Conservation (phyloP, 2,113 vertebrate genomes). For the Hiodon alosoides region DNA sequence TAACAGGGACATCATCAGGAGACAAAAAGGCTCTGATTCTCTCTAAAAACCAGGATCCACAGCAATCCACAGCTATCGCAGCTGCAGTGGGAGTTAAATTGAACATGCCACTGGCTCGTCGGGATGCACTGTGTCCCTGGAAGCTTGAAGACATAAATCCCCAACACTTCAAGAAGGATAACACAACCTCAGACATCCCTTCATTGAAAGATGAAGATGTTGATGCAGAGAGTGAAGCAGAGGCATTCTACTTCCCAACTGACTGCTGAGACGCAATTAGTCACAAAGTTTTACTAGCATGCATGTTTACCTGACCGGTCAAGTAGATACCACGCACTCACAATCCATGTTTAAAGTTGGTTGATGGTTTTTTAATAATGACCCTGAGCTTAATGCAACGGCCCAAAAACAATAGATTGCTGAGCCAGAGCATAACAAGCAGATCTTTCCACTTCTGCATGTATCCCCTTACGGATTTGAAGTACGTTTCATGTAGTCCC, state of each 20-base stretch:
- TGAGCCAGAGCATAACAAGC: not conserved
- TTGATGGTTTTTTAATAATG: not conserved
- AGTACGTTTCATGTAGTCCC: not conserved
- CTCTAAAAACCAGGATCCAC: conserved; percentile 5
- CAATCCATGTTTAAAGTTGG: not conserved
- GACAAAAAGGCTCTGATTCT: not conserved
- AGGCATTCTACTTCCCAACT: conserved; percentile 61
- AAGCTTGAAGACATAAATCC: conserved; percentile 43
- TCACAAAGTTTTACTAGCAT: not conserved
- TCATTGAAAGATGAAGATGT: conserved; percentile 62
- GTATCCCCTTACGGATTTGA: not conserved
- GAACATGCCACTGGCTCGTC: conserved; percentile 47
- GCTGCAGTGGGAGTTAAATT: conserved; percentile 37
- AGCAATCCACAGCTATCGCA: conserved; percentile 21
- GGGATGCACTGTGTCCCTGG: conserved; percentile 63
- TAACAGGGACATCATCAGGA: not conserved
- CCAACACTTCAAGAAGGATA: conserved; percentile 41
- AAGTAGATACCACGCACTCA: not conserved
- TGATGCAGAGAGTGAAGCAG: conserved; percentile 64
- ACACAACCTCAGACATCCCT: conserved; percentile 53
- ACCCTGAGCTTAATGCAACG: not conserved
- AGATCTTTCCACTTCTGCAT: not conserved
- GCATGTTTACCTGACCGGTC: not conserved
- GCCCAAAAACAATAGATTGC: not conserved
- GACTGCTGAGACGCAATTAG: conserved; percentile 46